Percentiles rank a stretch among this genome's conserved stretches.
Evolutionary conservation across 1,140 invertebrate species (phyloP).

Genomic region (Protaetia brevitarsis): DNA sequence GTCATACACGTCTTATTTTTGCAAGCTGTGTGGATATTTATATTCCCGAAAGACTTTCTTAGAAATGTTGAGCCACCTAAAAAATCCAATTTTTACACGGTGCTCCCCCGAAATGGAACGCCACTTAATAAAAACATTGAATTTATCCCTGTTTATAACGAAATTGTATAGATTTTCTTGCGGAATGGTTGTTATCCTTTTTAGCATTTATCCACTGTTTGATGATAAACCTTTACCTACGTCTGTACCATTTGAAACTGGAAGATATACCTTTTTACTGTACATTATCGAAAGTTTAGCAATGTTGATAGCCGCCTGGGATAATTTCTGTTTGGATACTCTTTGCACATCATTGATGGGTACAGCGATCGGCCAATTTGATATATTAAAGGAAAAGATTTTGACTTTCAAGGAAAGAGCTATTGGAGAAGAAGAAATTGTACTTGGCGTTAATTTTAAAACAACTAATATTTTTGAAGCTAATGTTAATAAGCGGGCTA

Average conservation of each 20-base stretch:
- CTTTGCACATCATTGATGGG: slow-evolving; percentile 24
- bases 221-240: slow-evolving; percentile 3
- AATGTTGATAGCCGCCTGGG: slow-evolving; percentile 20
- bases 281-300: slow-evolving; percentile 27
- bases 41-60: slow-evolving; percentile 12
- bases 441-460: no score
- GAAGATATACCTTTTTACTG: slow-evolving; percentile 16
- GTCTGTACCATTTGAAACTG: slow-evolving; percentile 14
- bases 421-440: neutral
- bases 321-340: slow-evolving; percentile 30
- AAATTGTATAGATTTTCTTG: slow-evolving; percentile 7
- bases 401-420: neutral
- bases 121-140: neutral
- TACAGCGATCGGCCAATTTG: slow-evolving; percentile 27
- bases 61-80: neutral
- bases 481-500: neutral
- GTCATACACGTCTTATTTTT: neutral
- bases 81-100: slow-evolving; percentile 21
- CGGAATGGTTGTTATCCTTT: neutral
- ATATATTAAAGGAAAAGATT: slow-evolving; percentile 29
- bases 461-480: no score
- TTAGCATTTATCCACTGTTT: slow-evolving; percentile 11
- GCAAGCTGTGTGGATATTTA: neutral
- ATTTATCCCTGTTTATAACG: neutral
- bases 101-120: slow-evolving; percentile 8